Evolutionary conservation across 2,113 vertebrate species (phyloP), one percentile per base, ranked within the genome.

Genomic region (Anguilla rostrata): DNA sequence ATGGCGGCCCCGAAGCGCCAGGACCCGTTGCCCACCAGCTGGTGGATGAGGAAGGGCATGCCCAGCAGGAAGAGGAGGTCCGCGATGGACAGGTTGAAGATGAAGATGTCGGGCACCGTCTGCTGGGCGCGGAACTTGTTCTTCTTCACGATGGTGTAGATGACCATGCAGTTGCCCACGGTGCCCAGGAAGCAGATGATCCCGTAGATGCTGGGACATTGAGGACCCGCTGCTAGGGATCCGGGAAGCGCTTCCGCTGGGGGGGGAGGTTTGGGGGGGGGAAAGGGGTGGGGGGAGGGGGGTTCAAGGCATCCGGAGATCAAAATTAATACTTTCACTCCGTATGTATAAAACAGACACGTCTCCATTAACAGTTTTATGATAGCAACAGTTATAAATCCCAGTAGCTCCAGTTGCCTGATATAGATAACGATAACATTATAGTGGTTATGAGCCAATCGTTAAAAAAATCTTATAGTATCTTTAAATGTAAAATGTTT

Each of bases 21-120:
- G 0, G 95, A 94, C 15, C 97, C 96, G 0, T 97, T 95, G 46
- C 97, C 97, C 43, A 97, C 89, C 91, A 97, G 94, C 91, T 97
- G 97, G 87, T 97, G 97, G 92, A 97, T 97, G 56, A 97, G 95
- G 85, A 97, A 97, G 0, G 97, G 97, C 97, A 97, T 97, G 39
- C 97, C 96, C 0, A 97, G 88, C 41, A 97, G 95, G 87, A 97
- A 97, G 7, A 97, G 93, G 57, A 97, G 95, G 83, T 97, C 97
- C 43, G 95, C 96, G 0, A 97, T 92, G 26, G 97, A 97, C 87
- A 97, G 91, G 78, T 95, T 97, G 90, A 97, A 94, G 89, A 97
- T 97, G 85, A 97, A 97, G 88, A 97, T 96, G 16, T 97, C 97
- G 0, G 97, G 97, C 60, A 97, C 96, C 0, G 96, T 97, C 89